Evolutionary conservation across 2,888 invertebrate genomes (phyloP).

Genomic region (Coleophora flavipennella): DNA sequence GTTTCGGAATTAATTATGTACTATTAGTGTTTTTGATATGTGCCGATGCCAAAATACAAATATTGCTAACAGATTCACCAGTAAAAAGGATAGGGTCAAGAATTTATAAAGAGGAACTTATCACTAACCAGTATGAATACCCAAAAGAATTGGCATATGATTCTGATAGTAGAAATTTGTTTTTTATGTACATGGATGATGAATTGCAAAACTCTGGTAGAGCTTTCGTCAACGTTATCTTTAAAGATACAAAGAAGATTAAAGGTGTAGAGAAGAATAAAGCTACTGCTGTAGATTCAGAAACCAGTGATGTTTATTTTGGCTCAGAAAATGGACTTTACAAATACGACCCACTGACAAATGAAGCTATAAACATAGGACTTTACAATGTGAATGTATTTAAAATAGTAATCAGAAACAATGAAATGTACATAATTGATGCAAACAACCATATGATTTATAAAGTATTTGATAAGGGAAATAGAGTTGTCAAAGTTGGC

Average conservation of each 20-base stretch:
- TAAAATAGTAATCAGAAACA: constrained; percentile 50
- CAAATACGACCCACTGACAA: constrained; percentile 42
- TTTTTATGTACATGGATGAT: constrained; percentile 62
- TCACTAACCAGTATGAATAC: constrained; percentile 37
- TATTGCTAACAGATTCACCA: constrained; percentile 41
- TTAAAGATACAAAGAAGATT: constrained; percentile 42
- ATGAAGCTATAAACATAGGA: constrained; percentile 42
- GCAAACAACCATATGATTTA: constrained; percentile 56
- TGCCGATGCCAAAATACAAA: constrained; percentile 33
- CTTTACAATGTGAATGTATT: constrained; percentile 54
- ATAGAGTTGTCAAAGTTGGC: constrained; percentile 30
- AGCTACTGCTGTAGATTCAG: constrained; percentile 49
- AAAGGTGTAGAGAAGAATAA: constrained; percentile 48
- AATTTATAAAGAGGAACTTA: constrained; percentile 45
- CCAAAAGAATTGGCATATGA: constrained; percentile 56
- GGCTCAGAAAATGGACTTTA: constrained; percentile 57
- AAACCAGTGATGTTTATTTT: constrained; percentile 53
- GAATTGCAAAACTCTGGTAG: constrained; percentile 48
- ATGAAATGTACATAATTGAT: constrained; percentile 51
- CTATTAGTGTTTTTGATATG: constrained; percentile 20
- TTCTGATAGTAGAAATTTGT: constrained; percentile 50
- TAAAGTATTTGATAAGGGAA: constrained; percentile 39
- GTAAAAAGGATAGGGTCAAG: constrained; percentile 44
- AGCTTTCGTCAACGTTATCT: constrained; percentile 45
- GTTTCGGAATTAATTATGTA: constrained; percentile 18